phyloP scores from a whole-genome alignment of 1,140 invertebrate species.

The Ceratosolen solmsi region DNA sequence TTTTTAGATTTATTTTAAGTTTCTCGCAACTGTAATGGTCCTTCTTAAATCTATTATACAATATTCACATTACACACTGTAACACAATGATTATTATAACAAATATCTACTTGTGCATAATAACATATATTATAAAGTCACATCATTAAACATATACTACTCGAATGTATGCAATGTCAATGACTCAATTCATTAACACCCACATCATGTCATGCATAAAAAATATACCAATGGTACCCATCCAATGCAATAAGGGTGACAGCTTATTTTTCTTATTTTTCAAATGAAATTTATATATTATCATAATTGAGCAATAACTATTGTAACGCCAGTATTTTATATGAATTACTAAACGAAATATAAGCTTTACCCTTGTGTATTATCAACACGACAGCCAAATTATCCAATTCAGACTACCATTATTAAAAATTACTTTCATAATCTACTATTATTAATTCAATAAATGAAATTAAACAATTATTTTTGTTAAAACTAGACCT shows the following conservation, averaged over 20 bases:
- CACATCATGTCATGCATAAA: slow-evolving; percentile 63
- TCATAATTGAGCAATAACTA: background rate
- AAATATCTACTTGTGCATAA: slow-evolving; percentile 73
- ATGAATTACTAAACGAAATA: background rate
- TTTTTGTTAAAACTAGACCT: too few species aligned
- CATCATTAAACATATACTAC: slow-evolving; percentile 74
- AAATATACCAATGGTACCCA: slow-evolving; percentile 52
- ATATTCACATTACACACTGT: slow-evolving; percentile 72
- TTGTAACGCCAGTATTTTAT: background rate
- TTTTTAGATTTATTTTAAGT: slow-evolving; percentile 64
- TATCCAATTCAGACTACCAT: slow-evolving; percentile 6
- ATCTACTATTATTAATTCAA: too few species aligned
- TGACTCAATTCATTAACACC: slow-evolving; percentile 72
- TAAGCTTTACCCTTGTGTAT: slow-evolving; percentile 6
- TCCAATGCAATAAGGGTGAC: slow-evolving; percentile 39
- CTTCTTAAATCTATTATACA: slow-evolving; percentile 66
- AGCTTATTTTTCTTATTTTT: background rate
- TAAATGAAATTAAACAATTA: too few species aligned
- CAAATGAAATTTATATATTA: background rate
- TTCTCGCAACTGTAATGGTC: slow-evolving; percentile 62
- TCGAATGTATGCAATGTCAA: slow-evolving; percentile 69
- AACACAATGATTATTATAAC: slow-evolving; percentile 73
- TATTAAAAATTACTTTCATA: background rate
- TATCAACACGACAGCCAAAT: too few species aligned
- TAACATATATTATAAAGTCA: slow-evolving; percentile 72